phyloP scores from a whole-genome alignment of 2,888 invertebrate genomes.

The Drosophila multiciliata region DNA sequence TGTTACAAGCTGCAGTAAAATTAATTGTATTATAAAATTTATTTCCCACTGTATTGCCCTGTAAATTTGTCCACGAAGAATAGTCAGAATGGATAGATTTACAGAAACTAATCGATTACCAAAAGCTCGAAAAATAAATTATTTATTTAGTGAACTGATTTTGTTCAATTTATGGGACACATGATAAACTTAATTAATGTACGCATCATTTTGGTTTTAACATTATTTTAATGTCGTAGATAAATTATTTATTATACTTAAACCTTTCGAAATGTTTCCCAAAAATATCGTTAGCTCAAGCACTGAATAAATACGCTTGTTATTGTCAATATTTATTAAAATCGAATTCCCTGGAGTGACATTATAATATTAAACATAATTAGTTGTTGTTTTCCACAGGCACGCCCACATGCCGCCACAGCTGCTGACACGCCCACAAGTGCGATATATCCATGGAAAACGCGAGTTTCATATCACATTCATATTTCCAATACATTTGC shows the following conservation, averaged over 20 bases:
- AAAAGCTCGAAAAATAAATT: background rate
- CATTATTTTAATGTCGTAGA: background rate
- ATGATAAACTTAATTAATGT: background rate
- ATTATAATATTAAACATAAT: conserved; percentile 64
- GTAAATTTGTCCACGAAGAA: background rate
- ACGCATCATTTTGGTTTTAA: background rate
- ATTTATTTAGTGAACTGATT: background rate
- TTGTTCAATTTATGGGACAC: background rate
- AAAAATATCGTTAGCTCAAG: background rate
- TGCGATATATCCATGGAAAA: conserved; percentile 7
- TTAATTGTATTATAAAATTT: conserved; percentile 42
- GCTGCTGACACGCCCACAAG: conserved; percentile 20
- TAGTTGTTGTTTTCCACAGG: conserved; percentile 47
- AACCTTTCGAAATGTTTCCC: background rate
- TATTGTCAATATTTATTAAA: conserved; percentile 36
- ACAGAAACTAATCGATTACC: background rate
- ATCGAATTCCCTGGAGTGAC: conserved; percentile 57
- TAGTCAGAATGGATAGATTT: background rate
- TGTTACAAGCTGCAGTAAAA: conserved; percentile 30
- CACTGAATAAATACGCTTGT: conserved; percentile 17
- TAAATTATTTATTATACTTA: background rate
- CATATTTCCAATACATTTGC: conserved; percentile 45
- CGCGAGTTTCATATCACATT: conserved; percentile 18
- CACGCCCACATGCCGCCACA: conserved; percentile 41
- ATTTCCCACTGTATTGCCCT: conserved; percentile 7